A percentile compares a stretch with the other conserved stretches of the same genome.
Conservation (phyloP, 2,888 invertebrate species). For the Lithophane ornitopus region DNA sequence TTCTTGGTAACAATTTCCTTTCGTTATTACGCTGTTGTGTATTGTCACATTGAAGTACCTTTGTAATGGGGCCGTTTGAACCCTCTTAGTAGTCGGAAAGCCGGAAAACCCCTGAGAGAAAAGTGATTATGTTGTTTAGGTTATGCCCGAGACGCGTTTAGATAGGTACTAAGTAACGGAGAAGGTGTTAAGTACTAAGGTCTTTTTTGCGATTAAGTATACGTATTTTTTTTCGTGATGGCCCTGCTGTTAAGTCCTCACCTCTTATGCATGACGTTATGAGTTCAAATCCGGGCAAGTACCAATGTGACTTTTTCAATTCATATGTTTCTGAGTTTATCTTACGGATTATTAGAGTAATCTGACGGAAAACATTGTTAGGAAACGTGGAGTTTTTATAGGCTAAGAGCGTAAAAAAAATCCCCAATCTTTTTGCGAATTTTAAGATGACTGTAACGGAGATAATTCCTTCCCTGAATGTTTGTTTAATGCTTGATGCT, state of each 20-base stretch:
- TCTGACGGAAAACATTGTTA: not conserved
- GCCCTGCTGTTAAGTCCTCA: not conserved
- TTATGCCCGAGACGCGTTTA: constrained; percentile 35
- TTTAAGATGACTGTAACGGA: too few species aligned
- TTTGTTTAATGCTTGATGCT: too few species aligned
- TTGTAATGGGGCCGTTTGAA: constrained; percentile 42
- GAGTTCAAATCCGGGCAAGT: not conserved
- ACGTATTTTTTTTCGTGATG: not conserved
- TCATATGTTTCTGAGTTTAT: not conserved
- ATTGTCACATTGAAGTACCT: constrained; percentile 37
- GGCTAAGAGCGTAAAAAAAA: too few species aligned
- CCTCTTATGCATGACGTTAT: not conserved
- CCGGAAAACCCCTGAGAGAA: constrained; percentile 40
- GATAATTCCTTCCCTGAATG: too few species aligned
- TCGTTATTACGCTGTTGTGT: constrained; percentile 49
- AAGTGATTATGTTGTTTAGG: constrained; percentile 42
- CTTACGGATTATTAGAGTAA: not conserved
- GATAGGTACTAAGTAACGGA: constrained; percentile 18
- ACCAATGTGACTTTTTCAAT: not conserved
- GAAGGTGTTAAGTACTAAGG: constrained; percentile 10
- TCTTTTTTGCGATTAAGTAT: constrained; percentile 6
- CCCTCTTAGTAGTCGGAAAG: constrained; percentile 49
- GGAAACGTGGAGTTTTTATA: too few species aligned
- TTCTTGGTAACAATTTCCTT: constrained; percentile 31
- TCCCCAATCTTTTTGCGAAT: too few species aligned